Conservation (phyloP, 2,797 vertebrate species). For the Clangula hyemalis region DNA sequence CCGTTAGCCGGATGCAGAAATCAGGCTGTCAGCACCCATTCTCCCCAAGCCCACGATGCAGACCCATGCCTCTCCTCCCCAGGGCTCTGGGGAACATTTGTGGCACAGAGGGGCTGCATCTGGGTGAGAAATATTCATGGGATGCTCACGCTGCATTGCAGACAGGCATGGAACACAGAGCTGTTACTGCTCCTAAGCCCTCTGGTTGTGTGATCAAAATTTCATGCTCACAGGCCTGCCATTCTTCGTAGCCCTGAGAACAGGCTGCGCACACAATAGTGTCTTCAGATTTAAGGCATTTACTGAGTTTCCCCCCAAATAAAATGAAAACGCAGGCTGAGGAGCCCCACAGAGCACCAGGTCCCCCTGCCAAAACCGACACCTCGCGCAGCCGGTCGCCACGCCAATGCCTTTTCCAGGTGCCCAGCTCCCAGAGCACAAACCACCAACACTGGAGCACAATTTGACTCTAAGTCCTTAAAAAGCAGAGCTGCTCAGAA, state of each 20-base stretch:
- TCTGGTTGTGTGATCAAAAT: neutral
- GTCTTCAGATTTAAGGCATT: neutral
- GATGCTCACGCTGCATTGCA: neutral
- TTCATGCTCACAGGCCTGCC: neutral
- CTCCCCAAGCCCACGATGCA: neutral
- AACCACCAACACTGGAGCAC: neutral
- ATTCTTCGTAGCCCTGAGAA: slow-evolving; percentile 49
- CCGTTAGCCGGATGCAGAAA: neutral
- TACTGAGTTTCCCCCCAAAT: neutral
- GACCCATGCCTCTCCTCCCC: neutral
- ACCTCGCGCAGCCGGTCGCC: slow-evolving; percentile 25
- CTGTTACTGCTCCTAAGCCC: neutral
- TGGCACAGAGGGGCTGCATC: neutral
- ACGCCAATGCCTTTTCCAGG: slow-evolving; percentile 32
- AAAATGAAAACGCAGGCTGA: neutral
- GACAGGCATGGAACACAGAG: no score
- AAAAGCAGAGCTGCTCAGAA: neutral
- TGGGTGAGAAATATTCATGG: neutral
- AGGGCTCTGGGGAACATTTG: neutral
- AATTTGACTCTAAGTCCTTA: neutral
- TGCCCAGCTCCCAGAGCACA: neutral
- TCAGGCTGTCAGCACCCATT: accelerated
- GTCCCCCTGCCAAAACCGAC: slow-evolving; percentile 36
- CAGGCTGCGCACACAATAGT: neutral
- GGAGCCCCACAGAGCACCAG: neutral